Evolutionary conservation across 2,797 vertebrate species (phyloP), one percentile per base, ranked within the genome.

Genomic region (Schizopygopsis malacanthus): DNA sequence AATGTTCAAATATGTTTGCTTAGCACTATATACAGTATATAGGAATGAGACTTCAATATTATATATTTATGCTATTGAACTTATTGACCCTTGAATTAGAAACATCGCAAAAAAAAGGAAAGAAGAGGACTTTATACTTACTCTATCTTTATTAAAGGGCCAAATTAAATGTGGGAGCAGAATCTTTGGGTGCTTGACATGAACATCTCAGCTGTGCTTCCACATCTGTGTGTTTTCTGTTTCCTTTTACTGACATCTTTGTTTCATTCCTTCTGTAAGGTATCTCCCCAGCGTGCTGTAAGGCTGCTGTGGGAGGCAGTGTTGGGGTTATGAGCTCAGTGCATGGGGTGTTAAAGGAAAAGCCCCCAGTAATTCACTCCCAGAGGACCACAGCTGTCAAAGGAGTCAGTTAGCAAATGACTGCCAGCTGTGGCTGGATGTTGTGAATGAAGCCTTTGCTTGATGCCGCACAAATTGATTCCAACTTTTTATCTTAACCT

Each of bases 371-470:
- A 90, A 85, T 91, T 85, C 89, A 71, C 59, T 93, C 89, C 89
- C 89, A 43, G 77, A 65, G 85, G 89, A 88, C 80, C 71, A 85
- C 91, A 93, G 91, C 92, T 95, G 93, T 89, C 71, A 81, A 86
- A 91, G 45, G 45, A 90, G 85, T 93, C 84, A 82, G 87, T 88
- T 82, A 89, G 81, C 43, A 93, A 93, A 95, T 93, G 87, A 88
- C 87, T 90, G 81, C 91, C 93, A 95, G 86, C 92, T 95, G 93
- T 89, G 82, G 28, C 85, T 87, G 91, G 87, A 92, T 92, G 90
- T 90, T 89, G 87, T 75, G 90, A 90, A 89, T 43, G 86, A 90
- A 78, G 59, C 2, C 73, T 76, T 86, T 71, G 52, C 63, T 85
- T 20, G 25, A 63, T 56, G n/a, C 47, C 12, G 37, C 72, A 56